Evolutionary conservation across 1,140 invertebrate species (phyloP), one percentile per base, ranked within the genome.

Genomic region (Drosophila truncata): DNA sequence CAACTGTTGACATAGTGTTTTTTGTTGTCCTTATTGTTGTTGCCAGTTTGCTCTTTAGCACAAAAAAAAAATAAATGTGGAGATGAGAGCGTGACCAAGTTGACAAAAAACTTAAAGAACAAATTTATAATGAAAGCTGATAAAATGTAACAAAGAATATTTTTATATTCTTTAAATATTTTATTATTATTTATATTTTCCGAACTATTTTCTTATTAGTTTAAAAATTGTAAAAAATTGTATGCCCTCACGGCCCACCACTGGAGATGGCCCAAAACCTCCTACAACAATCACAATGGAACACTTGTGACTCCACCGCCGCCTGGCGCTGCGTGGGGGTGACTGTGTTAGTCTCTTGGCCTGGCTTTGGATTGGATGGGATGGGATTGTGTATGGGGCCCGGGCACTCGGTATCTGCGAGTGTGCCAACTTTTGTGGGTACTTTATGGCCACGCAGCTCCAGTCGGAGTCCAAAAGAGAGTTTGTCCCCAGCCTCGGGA

Each of bases 371-470:
- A 57, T 39, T 58, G 18, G 61, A 62, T 62, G 37, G 35, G 31
- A 20, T 55, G 20, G 50, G 62, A 64, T 64, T 64, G 62, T 41
- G 27, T 39, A n/a, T 60, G 61, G 50, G 25, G 11, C 62, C n/a
- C 13, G 13, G 7, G 31, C 33, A 57, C 20, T 57, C 42, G 35
- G 23, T 57, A 27, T 63, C 80, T 44, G 67, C 59, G 63, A 54
- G 54, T 65, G 46, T 67, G 58, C 47, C 37, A 33, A 54, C 71
- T 73, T 65, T 55, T 75, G 37, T 69, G 65, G 82, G 67, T 88
- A 90, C 84, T 88, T 88, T 88, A 88, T 88, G 84, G 84, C 84
- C 82, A 88, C 85, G 85, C 85, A 90, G 75, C 58, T 58, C 65
- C 63, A 60, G 69, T 67, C 13, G 72, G 52, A n/a, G n/a, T n/a